A percentile compares a stretch with the other conserved stretches of the same genome.
These are phyloP conservation scores for Drosophila affinis DNA, from an alignment of 2,888 invertebrate species.

Conservation along the genomic window DNA sequence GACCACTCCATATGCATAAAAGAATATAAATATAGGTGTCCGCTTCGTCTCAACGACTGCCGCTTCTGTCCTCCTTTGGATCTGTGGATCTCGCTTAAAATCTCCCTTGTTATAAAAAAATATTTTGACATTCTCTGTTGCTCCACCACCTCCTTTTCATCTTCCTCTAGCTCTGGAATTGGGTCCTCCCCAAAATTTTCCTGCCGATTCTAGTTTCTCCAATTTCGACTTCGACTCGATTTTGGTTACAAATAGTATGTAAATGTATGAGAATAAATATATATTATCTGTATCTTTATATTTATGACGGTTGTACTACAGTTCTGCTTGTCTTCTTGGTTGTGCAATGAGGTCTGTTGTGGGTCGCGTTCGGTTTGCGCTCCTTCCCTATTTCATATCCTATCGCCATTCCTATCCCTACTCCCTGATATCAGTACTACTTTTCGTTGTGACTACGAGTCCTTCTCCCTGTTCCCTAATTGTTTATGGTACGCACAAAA, in stretches of 20 bases:
- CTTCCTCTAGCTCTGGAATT: constrained; percentile 5
- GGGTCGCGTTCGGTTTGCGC: not conserved
- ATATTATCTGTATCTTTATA: constrained; percentile 13
- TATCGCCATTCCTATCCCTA: not conserved
- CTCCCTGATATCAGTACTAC: not conserved
- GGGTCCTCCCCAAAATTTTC: not conserved
- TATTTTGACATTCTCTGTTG: constrained; percentile 39
- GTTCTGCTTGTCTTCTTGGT: not conserved
- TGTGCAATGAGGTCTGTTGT: constrained; percentile 20
- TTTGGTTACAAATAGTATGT: constrained; percentile 27
- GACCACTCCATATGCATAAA: not conserved
- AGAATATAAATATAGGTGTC: not conserved
- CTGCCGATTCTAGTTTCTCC: not conserved
- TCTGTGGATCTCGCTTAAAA: constrained; percentile 19
- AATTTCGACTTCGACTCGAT: not conserved
- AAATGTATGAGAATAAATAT: constrained; percentile 37
- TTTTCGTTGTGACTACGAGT: not conserved
- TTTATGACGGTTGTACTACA: not conserved
- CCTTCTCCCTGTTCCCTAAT: constrained; percentile 36
- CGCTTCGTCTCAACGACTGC: not conserved
- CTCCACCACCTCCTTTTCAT: not conserved
- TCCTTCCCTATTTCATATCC: not conserved
- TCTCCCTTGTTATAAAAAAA: constrained; percentile 56
- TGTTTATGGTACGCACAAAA: constrained; percentile 32
- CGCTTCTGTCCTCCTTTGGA: not conserved